A percentile compares a stretch with the other conserved stretches of the same genome.
Evolutionary conservation across 2,888 invertebrate species (phyloP).

Genomic region (Parnassius orleans): DNA sequence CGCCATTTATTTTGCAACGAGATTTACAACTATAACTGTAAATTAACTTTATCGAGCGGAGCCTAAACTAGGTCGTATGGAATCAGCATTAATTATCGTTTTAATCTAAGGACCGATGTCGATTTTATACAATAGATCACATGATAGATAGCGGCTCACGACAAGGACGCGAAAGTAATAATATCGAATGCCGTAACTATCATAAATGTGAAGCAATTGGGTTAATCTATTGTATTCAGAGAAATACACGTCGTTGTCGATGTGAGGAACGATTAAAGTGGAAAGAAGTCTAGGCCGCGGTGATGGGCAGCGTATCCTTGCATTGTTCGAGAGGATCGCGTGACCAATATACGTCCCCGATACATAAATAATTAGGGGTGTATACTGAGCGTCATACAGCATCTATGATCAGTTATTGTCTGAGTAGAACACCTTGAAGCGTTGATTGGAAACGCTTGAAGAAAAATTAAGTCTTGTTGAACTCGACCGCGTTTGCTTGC

Average conservation of each 20-base stretch:
- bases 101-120: constrained; percentile 77
- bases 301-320: constrained; percentile 65
- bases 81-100: constrained; percentile 81
- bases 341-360: constrained; percentile 74
- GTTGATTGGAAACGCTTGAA: constrained; percentile 39
- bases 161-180: constrained; percentile 74
- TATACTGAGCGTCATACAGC: constrained; percentile 51
- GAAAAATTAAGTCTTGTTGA: constrained; percentile 17
- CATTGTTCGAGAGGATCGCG: constrained; percentile 75
- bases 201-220: constrained; percentile 58
- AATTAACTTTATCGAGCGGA: constrained; percentile 78
- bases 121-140: constrained; percentile 78
- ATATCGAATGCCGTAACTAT: constrained; percentile 50
- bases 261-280: constrained; percentile 70
- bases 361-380: constrained; percentile 76
- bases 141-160: constrained; percentile 74
- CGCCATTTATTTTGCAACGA: constrained; percentile 76
- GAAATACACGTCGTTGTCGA: constrained; percentile 61
- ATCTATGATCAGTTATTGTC: constrained; percentile 57
- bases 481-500: constrained; percentile 16
- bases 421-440: constrained; percentile 54
- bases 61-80: constrained; percentile 79
- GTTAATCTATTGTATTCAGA: constrained; percentile 73
- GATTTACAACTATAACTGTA: constrained; percentile 80
- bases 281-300: constrained; percentile 75